Evolutionary conservation across 2,888 invertebrate genomes (phyloP).

Genomic region (Alviniconcha strummeri): DNA sequence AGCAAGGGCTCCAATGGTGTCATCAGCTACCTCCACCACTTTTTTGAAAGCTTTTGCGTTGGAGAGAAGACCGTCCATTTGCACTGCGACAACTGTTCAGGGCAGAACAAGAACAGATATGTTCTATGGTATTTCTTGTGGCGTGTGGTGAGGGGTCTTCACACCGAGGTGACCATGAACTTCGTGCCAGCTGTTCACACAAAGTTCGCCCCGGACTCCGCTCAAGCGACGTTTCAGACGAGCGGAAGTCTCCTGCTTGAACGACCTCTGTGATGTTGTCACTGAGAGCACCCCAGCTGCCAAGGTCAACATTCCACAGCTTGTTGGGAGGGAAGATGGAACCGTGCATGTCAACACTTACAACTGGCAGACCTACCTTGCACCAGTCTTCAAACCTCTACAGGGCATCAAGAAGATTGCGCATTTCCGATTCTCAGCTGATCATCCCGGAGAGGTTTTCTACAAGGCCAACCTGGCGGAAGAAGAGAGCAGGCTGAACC

Average conservation of each 20-base stretch:
- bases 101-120: conserved; percentile 38
- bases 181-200: conserved; percentile 41
- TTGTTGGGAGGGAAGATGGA: conserved; percentile 37
- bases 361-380: no score
- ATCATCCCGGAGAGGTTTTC: no score
- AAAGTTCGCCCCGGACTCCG: conserved; percentile 44
- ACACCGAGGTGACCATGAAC: conserved; percentile 22
- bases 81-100: conserved; percentile 35
- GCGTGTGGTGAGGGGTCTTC: conserved; percentile 34
- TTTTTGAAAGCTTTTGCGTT: conserved; percentile 37
- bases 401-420: no score
- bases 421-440: no score
- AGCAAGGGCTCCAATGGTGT: conserved; percentile 39
- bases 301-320: conserved; percentile 38
- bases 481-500: no score
- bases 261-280: conserved; percentile 34
- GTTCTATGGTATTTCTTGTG: conserved; percentile 38
- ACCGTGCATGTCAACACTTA: conserved; percentile 32
- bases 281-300: conserved; percentile 31
- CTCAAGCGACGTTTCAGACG: conserved; percentile 36
- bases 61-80: conserved; percentile 30
- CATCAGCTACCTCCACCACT: conserved; percentile 35
- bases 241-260: conserved; percentile 32
- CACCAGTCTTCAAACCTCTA: no score
- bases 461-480: no score